These are phyloP conservation scores for Thereva nobilitata DNA, from an alignment of 2,888 invertebrate genomes.

Conservation along the genomic window DNA sequence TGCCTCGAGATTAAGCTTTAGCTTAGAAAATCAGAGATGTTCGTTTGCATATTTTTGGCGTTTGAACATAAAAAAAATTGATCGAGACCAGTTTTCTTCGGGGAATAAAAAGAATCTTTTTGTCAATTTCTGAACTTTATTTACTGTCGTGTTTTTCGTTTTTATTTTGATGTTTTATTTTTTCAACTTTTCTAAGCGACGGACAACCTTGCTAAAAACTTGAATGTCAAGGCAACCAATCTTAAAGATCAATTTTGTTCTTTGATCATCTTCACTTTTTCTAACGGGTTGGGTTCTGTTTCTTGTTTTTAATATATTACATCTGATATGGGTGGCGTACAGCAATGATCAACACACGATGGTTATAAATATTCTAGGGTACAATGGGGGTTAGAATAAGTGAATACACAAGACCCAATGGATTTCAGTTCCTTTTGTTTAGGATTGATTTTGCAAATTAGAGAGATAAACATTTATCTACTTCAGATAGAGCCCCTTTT, in stretches of 20 bases:
- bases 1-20: background rate
- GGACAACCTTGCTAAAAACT: background rate
- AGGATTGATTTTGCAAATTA: no score
- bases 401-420: no score
- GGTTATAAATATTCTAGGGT: no score
- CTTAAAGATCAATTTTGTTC: slow-evolving; percentile 12
- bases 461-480: no score
- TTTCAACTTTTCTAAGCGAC: background rate
- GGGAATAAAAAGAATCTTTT: slow-evolving; percentile 3
- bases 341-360: no score
- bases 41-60: slow-evolving; percentile 28
- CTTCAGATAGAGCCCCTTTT: no score
- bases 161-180: slow-evolving; percentile 16
- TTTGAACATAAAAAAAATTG: slow-evolving; percentile 5
- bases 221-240: slow-evolving; percentile 26
- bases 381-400: no score
- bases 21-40: slow-evolving; percentile 5
- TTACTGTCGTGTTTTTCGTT: background rate
- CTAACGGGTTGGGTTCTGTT: no score
- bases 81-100: slow-evolving; percentile 11
- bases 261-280: background rate
- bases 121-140: background rate
- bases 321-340: no score
- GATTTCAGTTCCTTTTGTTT: no score
- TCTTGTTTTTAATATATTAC: no score